A percentile compares a stretch with the other conserved stretches of the same genome.
phyloP scores from a whole-genome alignment of 2,113 vertebrate species.

The Peromyscus californicus region DNA sequence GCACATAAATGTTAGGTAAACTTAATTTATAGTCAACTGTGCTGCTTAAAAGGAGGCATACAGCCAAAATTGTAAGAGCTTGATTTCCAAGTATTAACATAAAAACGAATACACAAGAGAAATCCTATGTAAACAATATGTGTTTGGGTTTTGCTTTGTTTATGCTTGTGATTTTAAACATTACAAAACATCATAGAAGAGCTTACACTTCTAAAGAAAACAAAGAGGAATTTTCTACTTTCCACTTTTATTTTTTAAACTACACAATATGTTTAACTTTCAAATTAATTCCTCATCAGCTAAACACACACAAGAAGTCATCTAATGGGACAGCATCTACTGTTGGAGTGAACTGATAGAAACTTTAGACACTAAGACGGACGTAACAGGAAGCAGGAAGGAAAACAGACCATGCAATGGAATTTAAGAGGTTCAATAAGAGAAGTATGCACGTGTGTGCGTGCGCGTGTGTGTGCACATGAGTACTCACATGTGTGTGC shows the following conservation, averaged over 20 bases:
- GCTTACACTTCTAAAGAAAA: neutral
- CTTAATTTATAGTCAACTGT: constrained; percentile 37
- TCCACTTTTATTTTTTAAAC: neutral
- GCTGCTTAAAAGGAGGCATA: constrained; percentile 32
- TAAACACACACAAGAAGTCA: neutral
- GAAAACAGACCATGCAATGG: neutral
- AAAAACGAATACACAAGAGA: constrained; percentile 50
- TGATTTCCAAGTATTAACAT: neutral
- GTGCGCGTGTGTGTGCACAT: neutral
- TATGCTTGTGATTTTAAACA: neutral
- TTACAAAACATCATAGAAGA: neutral
- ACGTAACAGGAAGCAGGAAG: neutral
- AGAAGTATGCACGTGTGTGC: neutral
- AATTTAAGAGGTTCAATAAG: neutral
- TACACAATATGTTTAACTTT: constrained; percentile 27
- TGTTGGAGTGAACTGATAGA: neutral
- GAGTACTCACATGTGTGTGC: too few relatives aligned
- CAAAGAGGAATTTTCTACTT: neutral
- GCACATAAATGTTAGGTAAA: constrained; percentile 55
- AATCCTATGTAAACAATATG: neutral
- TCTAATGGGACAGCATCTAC: neutral
- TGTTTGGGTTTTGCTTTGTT: neutral
- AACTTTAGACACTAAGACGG: constrained; percentile 22
- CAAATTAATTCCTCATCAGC: neutral
- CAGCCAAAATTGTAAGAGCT: constrained; percentile 48